Evolutionary conservation across 2,797 vertebrate genomes (phyloP), one percentile per base, ranked within the genome.

Genomic region (Microctenopoma lineatum): DNA sequence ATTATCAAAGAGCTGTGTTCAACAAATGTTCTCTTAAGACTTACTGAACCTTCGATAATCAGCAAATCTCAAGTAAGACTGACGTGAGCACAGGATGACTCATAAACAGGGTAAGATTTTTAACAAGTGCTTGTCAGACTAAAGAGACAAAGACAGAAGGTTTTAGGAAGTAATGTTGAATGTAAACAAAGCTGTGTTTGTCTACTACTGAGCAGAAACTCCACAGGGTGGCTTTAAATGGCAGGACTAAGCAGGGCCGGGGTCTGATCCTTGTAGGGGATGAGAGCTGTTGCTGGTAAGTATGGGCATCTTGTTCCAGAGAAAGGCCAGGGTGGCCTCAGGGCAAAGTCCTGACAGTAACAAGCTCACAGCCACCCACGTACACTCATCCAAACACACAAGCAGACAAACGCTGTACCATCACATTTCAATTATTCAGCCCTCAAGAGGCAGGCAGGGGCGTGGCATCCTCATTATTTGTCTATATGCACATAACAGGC

Each of bases 261-360:
- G 59, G 44, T 80, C 74, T 60, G 79, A 73, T 81, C 68, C 73
- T 72, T 59, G 75, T 50, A 58, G 79, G 69, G 72, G 76, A 68
- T 78, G 76, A 83, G 77, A 67, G 66, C 70, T 83, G 80, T 70
- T 80, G 76, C 77, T 80, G 64, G 73, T 72, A 80, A 87, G 82
- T 75, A 76, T 70, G 83, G 69, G 66, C 18, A 63, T 80, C 77
- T 68, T 73, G 81, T 84, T 87, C 57, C 70, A 83, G 69, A 81
- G 79, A 71, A 79, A 76, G 80, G 84, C 59, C 60, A 82, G 77
- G 47, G 79, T 84, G 80, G 87, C 90, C 86, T 85, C 41, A 25
- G 86, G 90, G 80, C 75, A 77, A 73, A 84, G 81, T 89, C 87
- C 86, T 87, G 85, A 90, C 83, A 83, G 87, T 62, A 88, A 89